A percentile compares a stretch with the other conserved stretches of the same genome.
Evolutionary conservation across 2,113 vertebrate species (phyloP).

Genomic region (Penelope pileata): DNA sequence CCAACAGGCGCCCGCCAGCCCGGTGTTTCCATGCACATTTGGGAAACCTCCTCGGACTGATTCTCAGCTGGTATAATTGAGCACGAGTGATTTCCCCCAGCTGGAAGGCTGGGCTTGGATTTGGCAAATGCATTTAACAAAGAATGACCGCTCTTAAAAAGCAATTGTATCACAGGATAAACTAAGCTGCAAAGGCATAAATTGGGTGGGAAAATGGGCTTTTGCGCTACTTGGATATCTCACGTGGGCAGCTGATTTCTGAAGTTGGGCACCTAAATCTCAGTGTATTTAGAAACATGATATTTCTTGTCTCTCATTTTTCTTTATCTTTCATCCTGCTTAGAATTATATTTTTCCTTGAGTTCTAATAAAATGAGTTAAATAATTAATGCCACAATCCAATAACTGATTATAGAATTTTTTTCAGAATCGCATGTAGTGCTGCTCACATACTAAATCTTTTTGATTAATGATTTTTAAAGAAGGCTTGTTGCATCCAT

Average conservation of each 20-base stretch:
- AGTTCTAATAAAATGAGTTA: slow-evolving; percentile 63
- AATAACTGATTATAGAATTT: slow-evolving; percentile 69
- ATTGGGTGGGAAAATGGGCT: neutral
- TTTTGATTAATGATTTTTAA: slow-evolving; percentile 66
- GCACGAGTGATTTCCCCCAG: neutral
- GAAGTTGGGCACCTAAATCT: neutral
- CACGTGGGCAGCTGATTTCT: neutral
- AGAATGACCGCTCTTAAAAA: neutral
- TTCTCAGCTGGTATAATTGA: neutral
- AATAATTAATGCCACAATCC: slow-evolving; percentile 69
- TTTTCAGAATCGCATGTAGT: slow-evolving; percentile 27
- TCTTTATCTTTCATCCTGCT: slow-evolving; percentile 30
- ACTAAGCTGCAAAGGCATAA: neutral
- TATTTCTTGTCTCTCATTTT: slow-evolving; percentile 17
- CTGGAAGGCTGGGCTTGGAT: slow-evolving; percentile 7
- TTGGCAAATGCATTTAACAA: slow-evolving; percentile 32
- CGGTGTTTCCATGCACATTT: neutral
- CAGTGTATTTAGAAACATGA: neutral
- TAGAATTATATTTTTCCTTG: slow-evolving; percentile 36
- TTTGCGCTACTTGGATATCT: neutral
- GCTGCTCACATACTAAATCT: slow-evolving; percentile 56
- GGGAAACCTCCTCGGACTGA: neutral
- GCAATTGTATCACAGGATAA: neutral
- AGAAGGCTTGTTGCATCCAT: slow-evolving; percentile 41
- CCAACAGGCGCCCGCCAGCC: neutral